Evolutionary conservation across 2,797 vertebrate species (phyloP).

Genomic region (Petrocephalus sullivani): DNA sequence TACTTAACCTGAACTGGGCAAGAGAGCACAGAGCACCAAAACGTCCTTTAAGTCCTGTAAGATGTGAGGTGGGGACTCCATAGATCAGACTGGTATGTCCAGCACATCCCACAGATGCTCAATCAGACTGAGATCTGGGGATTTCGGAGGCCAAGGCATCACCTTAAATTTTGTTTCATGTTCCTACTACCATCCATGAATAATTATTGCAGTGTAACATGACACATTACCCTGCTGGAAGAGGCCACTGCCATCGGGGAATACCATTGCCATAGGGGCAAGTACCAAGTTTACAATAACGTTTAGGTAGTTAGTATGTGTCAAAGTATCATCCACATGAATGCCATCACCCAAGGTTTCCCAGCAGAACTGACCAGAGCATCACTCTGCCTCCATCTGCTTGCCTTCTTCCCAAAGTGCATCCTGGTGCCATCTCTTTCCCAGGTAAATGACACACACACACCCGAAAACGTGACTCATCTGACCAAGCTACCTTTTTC

Average conservation of each 20-base stretch:
- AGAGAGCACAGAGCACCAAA: background rate
- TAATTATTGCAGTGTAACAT: background rate
- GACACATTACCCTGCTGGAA: background rate
- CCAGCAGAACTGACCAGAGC: background rate
- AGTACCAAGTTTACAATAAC: background rate
- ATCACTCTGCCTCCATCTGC: too few species aligned
- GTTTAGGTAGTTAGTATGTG: background rate
- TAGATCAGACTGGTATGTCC: background rate
- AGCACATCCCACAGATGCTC: background rate
- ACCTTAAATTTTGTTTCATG: background rate
- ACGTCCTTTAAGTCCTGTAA: background rate
- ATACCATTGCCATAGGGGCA: background rate
- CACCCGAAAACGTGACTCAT: background rate
- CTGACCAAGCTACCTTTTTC: too few species aligned
- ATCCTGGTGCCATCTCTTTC: background rate
- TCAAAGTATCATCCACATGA: background rate
- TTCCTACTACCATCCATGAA: background rate
- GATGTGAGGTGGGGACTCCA: background rate
- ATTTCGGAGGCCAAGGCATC: background rate
- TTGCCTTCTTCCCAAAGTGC: too few species aligned
- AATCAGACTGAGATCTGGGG: background rate
- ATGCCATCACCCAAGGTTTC: background rate
- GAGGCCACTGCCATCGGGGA: background rate
- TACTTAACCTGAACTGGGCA: background rate
- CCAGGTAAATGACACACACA: too few species aligned